phyloP scores from a whole-genome alignment of 2,888 invertebrate species.

The Cyclophora punctaria region DNA sequence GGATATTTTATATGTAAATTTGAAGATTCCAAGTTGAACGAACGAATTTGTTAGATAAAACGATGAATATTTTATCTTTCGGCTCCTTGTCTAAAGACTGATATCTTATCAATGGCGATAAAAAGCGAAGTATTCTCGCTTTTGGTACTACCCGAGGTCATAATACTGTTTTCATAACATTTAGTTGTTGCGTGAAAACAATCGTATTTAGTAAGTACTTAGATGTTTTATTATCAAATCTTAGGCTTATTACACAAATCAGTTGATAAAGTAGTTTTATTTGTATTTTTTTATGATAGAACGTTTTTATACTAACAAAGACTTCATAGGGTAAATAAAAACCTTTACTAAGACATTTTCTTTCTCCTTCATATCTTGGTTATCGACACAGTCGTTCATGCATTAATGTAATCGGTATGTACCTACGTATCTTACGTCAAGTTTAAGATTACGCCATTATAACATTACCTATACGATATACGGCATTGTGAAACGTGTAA shows the following conservation, averaged over 20 bases:
- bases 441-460: conserved; percentile 3
- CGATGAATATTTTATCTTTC: conserved; percentile 36
- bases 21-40: conserved; percentile 52
- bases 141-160: conserved; percentile 40
- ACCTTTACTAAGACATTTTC: too few species aligned
- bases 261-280: too few species aligned
- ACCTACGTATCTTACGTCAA: conserved; percentile 4
- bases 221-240: too few species aligned
- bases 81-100: conserved; percentile 47
- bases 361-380: too few species aligned
- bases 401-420: conserved; percentile 2
- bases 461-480: neutral
- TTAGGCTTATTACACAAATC: too few species aligned
- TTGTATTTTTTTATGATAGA: too few species aligned
- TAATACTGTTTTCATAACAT: conserved; percentile 30
- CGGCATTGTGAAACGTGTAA: conserved; percentile 1
- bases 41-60: conserved; percentile 49
- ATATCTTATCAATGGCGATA: conserved; percentile 48
- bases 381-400: neutral
- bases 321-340: too few species aligned
- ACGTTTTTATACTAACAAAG: too few species aligned
- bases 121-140: conserved; percentile 22
- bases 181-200: conserved; percentile 2
- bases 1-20: conserved; percentile 32
- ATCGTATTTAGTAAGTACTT: too few species aligned